phyloP scores from a whole-genome alignment of 2,113 vertebrate species.

The Cyprinodon variegatus region DNA sequence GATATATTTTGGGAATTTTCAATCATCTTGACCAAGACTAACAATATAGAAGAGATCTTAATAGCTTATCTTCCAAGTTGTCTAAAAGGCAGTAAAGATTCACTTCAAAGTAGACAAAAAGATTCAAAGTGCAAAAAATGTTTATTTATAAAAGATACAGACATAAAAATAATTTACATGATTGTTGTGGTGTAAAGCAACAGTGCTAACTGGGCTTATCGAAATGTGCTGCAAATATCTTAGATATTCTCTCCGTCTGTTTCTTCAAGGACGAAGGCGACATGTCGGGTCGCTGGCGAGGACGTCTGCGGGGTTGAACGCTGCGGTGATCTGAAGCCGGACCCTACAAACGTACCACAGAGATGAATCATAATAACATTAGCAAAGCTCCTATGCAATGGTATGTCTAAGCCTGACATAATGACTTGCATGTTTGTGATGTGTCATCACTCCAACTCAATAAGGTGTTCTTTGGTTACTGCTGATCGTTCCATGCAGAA shows the following conservation, averaged over 20 bases:
- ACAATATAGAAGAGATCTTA: not conserved
- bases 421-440: not conserved
- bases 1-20: not conserved
- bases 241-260: constrained; percentile 86
- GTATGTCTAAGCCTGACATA: not conserved
- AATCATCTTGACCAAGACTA: not conserved
- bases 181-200: constrained; percentile 21
- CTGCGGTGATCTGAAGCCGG: not conserved
- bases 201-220: constrained; percentile 64
- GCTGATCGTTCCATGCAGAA: not conserved
- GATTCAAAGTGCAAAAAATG: not conserved
- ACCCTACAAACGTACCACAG: constrained; percentile 45
- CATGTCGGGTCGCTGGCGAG: constrained; percentile 66
- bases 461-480: constrained; percentile 1
- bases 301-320: constrained; percentile 46
- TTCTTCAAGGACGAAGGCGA: constrained; percentile 64
- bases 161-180: constrained; percentile 46
- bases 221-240: constrained; percentile 87
- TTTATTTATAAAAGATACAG: constrained; percentile 71
- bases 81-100: not conserved
- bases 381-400: not conserved
- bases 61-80: not conserved
- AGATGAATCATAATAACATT: not conserved
- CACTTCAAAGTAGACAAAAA: not conserved
- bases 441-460: not conserved